A percentile compares a stretch with the other conserved stretches of the same genome.
phyloP scores from a whole-genome alignment of 2,888 invertebrate genomes.

The Amaurobius ferox region DNA sequence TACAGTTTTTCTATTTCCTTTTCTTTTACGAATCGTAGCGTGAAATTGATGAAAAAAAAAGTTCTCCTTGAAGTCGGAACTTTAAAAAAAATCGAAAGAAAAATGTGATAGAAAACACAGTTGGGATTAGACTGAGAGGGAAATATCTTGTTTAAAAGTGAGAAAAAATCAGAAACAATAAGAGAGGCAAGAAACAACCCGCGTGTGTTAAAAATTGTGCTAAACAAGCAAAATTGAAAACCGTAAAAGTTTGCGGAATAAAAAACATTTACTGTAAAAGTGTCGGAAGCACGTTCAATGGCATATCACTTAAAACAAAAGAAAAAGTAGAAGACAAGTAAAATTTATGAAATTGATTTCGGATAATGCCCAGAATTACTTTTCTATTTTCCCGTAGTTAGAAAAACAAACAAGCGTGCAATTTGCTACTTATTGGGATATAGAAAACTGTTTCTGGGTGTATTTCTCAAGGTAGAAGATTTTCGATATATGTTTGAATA shows the following conservation, averaged over 20 bases:
- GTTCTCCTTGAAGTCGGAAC: background rate
- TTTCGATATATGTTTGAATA: background rate
- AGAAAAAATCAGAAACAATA: slow-evolving; percentile 10
- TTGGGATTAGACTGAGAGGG: slow-evolving; percentile 32
- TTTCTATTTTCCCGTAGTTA: slow-evolving; percentile 13
- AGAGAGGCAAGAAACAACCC: slow-evolving; percentile 1
- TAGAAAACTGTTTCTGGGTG: background rate
- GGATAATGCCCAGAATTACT: slow-evolving; percentile 33
- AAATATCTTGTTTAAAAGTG: background rate
- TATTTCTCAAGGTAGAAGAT: background rate
- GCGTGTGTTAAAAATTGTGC: slow-evolving; percentile 16
- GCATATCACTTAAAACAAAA: slow-evolving; percentile 18
- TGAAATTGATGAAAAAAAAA: too few relatives aligned
- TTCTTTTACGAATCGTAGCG: too few relatives aligned
- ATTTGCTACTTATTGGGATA: slow-evolving; percentile 19
- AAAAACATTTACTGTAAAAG: background rate
- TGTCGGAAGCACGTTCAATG: slow-evolving; percentile 24
- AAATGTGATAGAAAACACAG: slow-evolving; percentile 29
- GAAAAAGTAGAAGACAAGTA: slow-evolving; percentile 21
- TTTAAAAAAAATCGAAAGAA: slow-evolving; percentile 18
- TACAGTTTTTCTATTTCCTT: too few relatives aligned
- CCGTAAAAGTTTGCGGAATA: slow-evolving; percentile 13
- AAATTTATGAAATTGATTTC: slow-evolving; percentile 34
- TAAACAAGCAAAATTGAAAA: slow-evolving; percentile 6
- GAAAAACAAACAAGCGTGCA: background rate